Evolutionary conservation across 1,140 invertebrate species (phyloP), one percentile per base, ranked within the genome.

Genomic region (Adelges cooleyi): DNA sequence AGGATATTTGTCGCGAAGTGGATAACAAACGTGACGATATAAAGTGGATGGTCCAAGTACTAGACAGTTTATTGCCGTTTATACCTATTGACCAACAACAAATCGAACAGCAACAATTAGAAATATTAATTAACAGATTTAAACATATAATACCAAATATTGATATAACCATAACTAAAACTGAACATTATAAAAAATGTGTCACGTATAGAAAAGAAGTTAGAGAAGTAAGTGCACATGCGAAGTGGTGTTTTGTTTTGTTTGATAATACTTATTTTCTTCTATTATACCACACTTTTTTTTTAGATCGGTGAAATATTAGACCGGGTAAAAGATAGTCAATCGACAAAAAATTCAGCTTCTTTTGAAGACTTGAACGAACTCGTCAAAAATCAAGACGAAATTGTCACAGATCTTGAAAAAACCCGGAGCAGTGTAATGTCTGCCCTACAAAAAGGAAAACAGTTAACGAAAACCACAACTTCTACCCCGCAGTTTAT

Each of bases 11-110:
- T 72, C 82, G 84, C 49, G 89, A 95, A 77, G 90, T 93, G 66
- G 90, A 94, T 72, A 82, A 81, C 48, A 89, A 90, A 73, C 81
- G 88, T 50, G 91, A 95, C 75, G 89, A 93, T 69, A 92, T 95
- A 84, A 94, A 94, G 72, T 94, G 91, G 90, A 77, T 97, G 44
- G 89, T 94, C 1, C 87, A 93, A 76, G 90, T 86, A 17, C 75
- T 96, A 36, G 91, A 96, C 70, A 85, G 84, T 67, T 78, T 97
- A 59, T 82, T 88, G 5, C 84, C 86, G 38, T 89, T 92, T 74
- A 84, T 87, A 69, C 82, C 84, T 4, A 76, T 82, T 66, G 72
- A 78, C n/a, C 74, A 78, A 66, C 88, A 94, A 74, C 81, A 84
- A 52, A 82, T 84, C 69, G 75, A 78, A 67, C 89, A 94, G 74